A percentile compares a stretch with the other conserved stretches of the same genome.
Conservation (phyloP, 1,140 invertebrate genomes). For the Drosophila mauritiana region DNA sequence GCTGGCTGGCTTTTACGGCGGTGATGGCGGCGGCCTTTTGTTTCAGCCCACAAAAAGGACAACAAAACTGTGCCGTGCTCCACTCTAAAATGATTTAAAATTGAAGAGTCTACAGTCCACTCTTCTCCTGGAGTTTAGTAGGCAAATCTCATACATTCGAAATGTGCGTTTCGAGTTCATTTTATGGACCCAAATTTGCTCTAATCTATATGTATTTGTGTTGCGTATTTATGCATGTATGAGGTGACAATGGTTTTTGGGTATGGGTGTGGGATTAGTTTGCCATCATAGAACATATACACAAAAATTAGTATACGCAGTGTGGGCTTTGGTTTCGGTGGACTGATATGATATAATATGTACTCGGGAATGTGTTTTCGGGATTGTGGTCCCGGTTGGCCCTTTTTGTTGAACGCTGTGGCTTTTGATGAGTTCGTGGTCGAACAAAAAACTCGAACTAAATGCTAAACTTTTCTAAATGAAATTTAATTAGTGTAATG, state of each 20-base stretch:
- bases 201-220: constrained; percentile 41
- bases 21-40: constrained; percentile 35
- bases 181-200: constrained; percentile 30
- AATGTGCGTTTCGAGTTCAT: constrained; percentile 49
- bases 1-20: constrained; percentile 50
- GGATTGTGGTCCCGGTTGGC: background rate
- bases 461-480: constrained; percentile 66
- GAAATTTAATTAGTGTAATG: constrained; percentile 80
- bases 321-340: background rate
- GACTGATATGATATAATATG: constrained; percentile 16
- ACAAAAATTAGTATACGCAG: constrained; percentile 44
- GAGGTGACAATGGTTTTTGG: constrained; percentile 14
- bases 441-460: constrained; percentile 33
- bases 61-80: constrained; percentile 31
- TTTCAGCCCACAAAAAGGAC: constrained; percentile 65
- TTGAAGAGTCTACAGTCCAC: constrained; percentile 21
- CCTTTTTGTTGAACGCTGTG: constrained; percentile 20
- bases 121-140: background rate
- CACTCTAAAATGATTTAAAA: constrained; percentile 54
- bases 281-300: constrained; percentile 57
- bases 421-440: constrained; percentile 46
- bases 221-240: constrained; percentile 55
- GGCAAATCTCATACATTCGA: constrained; percentile 43
- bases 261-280: constrained; percentile 40
- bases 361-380: background rate